These are phyloP conservation scores for Nerophis lumbriciformis DNA, from an alignment of 2,113 vertebrate species.

Conservation along the genomic window DNA sequence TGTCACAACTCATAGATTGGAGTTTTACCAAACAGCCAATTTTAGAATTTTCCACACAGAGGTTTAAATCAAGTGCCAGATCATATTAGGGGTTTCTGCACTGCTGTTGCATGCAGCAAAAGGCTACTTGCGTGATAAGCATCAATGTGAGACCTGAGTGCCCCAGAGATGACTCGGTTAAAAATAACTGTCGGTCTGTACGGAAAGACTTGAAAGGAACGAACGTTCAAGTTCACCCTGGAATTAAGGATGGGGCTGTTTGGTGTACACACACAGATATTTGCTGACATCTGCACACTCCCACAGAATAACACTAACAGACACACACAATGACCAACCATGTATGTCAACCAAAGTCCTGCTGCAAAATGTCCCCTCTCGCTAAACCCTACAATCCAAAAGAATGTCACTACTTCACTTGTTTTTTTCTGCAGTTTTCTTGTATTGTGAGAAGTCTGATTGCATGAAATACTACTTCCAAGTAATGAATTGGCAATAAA, in stretches of 20 bases:
- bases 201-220: slow-evolving; percentile 39
- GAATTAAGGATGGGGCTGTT: slow-evolving; percentile 50
- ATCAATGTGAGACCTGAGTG: slow-evolving; percentile 5
- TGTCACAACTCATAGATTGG: not conserved
- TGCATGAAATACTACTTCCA: not conserved
- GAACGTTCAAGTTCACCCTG: slow-evolving; percentile 54
- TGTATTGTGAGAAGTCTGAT: slow-evolving; percentile 19
- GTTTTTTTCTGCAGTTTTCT: slow-evolving; percentile 47
- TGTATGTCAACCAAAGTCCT: slow-evolving; percentile 38
- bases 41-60: not conserved
- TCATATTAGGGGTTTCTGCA: not conserved
- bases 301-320: slow-evolving; percentile 26
- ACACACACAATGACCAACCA: slow-evolving; percentile 27
- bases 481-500: not conserved
- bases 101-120: not conserved
- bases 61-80: slow-evolving; percentile 6
- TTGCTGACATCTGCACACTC: slow-evolving; percentile 49
- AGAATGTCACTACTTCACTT: slow-evolving; percentile 30
- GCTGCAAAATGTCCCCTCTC: slow-evolving; percentile 45
- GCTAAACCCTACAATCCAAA: slow-evolving; percentile 34
- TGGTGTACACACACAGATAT: slow-evolving; percentile 52
- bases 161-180: slow-evolving; percentile 34
- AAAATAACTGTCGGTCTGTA: slow-evolving; percentile 33
- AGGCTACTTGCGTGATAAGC: slow-evolving; percentile 22
- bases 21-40: not conserved